These are phyloP conservation scores for Pammene fasciana DNA, from an alignment of 2,888 invertebrate genomes.

Conservation along the genomic window DNA sequence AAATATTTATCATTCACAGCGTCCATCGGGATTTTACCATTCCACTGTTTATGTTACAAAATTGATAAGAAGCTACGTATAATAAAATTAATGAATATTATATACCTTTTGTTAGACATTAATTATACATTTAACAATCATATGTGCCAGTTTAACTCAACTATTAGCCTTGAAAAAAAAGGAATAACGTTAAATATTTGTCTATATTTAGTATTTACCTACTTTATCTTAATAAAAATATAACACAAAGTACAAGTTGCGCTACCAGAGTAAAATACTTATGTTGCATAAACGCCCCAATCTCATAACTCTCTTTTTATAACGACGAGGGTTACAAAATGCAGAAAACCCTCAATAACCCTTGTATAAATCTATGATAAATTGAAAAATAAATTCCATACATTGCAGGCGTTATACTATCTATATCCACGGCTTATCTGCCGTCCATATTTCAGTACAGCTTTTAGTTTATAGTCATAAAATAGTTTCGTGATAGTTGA, in stretches of 20 bases:
- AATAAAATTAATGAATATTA: neutral
- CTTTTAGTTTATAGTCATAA: conserved; percentile 48
- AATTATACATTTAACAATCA: too few relatives aligned
- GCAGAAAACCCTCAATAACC: neutral
- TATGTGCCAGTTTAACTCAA: too few relatives aligned
- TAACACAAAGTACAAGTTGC: too few relatives aligned
- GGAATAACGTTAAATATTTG: too few relatives aligned
- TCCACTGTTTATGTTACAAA: neutral
- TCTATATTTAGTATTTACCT: too few relatives aligned
- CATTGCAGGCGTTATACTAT: neutral
- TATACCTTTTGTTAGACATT: neutral
- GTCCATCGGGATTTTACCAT: neutral
- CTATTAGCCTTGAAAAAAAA: too few relatives aligned
- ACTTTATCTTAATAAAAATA: too few relatives aligned
- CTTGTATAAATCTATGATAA: conserved; percentile 10
- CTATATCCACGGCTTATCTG: conserved; percentile 29
- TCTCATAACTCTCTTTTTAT: conserved; percentile 5
- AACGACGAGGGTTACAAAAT: neutral
- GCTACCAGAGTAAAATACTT: too few relatives aligned
- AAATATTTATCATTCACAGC: neutral
- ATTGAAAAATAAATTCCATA: conserved; percentile 27
- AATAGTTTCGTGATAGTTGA: conserved; percentile 51
- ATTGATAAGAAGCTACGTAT: neutral
- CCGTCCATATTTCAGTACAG: conserved; percentile 39
- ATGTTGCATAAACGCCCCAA: conserved; percentile 1